These are phyloP conservation scores for Sinonovacula constricta DNA, from an alignment of 1,140 invertebrate species.

Conservation along the genomic window DNA sequence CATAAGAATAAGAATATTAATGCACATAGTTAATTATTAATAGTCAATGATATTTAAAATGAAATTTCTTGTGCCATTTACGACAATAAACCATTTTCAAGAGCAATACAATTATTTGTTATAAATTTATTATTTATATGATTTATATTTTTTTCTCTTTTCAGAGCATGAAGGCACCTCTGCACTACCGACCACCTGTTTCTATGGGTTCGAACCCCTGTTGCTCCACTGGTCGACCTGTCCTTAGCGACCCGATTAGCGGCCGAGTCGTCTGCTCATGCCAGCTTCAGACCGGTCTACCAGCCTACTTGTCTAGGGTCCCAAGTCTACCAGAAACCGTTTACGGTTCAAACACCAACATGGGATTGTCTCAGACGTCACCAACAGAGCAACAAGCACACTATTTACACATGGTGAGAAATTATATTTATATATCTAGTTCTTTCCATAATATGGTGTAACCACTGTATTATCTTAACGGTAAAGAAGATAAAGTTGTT, in stretches of 20 bases:
- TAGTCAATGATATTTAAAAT: neutral
- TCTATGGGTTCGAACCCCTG: neutral
- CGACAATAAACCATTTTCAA: too few relatives aligned
- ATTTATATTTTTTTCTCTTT: neutral
- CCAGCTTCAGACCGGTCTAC: constrained; percentile 32
- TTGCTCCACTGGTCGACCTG: constrained; percentile 25
- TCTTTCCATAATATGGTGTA: neutral
- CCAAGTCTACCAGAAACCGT: constrained; percentile 32
- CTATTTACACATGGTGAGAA: neutral
- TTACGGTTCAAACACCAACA: neutral
- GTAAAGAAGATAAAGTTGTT: too few relatives aligned
- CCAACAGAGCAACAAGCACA: neutral
- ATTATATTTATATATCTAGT: neutral
- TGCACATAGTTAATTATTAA: neutral
- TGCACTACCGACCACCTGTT: neutral
- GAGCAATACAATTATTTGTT: too few relatives aligned
- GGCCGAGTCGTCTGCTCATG: constrained; percentile 37
- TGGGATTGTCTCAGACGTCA: neutral
- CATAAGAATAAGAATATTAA: neutral
- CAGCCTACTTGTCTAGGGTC: constrained; percentile 23
- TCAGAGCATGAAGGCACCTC: constrained; percentile 30
- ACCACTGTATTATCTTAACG: too few relatives aligned
- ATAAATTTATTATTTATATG: neutral
- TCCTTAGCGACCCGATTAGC: constrained; percentile 31
- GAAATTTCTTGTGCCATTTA: neutral